Base-by-base conservation (phyloP, 2,888 invertebrate genomes). In the Drosophila mettleri region DNA sequence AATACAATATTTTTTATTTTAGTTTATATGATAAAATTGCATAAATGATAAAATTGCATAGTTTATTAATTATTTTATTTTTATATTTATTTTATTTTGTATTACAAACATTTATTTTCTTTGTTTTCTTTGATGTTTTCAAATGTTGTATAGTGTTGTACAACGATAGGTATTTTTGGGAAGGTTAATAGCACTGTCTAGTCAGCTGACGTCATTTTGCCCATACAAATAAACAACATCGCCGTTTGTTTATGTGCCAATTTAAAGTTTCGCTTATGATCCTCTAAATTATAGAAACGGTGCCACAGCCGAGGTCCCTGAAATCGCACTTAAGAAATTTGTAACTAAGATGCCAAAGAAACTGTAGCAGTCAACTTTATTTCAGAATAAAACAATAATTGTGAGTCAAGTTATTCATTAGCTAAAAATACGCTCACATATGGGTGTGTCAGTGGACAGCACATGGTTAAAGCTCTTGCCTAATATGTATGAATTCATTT, bases 141-240 rank as follows among this genome's bases (percentile, higher is more conserved):
- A 49, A 64, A 63, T 55, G 41, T 0, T 8, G 27, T 7, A 3
- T 0, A 72, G 84, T 80, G 72, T 5, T 83, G 62, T 24, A 58
- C 20, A 75, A 24, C 29, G 20, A 3, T 6, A 14, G 0, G 43
- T 16, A 1, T 14, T 18, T 7, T 33, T 14, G 20, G 2, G 16
- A 3, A 0, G 12, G 22, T 18, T 29, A 18, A 20, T 41, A 74
- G 2, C 74, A 68, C 74, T 69, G 16, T 8, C 2, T 24, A 31
- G 34, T 31, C 74, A 75, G 69, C 81, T 82, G 87, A 82, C 81
- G 87, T 87, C 87, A 82, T 82, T 82, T 82, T 61, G 22, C 9
- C 16, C 53, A 48, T 59, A 43, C 8, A 53, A 62, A 69, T 78
- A 78, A 74, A 66, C 78, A 78, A 74, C 51, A 49, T 41, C 55